Conservation (phyloP, 2,888 invertebrate species). For the Nomada ferruginata region DNA sequence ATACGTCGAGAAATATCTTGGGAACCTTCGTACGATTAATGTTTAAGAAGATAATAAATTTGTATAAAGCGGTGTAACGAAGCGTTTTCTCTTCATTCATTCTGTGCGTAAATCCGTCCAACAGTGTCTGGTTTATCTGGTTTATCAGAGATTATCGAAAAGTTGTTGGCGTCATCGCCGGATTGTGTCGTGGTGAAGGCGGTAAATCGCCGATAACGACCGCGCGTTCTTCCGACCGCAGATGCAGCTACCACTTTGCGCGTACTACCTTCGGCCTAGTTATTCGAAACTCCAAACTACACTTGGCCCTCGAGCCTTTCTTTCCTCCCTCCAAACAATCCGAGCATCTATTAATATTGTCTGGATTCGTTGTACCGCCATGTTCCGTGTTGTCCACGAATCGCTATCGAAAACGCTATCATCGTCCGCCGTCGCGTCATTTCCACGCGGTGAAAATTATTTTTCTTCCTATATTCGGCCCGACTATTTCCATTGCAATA, state of each 20-base stretch:
- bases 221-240: background rate
- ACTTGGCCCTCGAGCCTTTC: too few species aligned
- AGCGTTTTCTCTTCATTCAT: slow-evolving; percentile 61
- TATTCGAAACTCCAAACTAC: background rate
- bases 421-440: too few species aligned
- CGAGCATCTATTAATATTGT: too few species aligned
- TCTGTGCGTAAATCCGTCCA: background rate
- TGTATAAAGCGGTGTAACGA: slow-evolving; percentile 81
- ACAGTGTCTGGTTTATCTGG: too few species aligned
- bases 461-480: too few species aligned
- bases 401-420: too few species aligned
- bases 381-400: too few species aligned
- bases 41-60: slow-evolving; percentile 81
- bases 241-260: background rate
- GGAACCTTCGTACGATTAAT: slow-evolving; percentile 73
- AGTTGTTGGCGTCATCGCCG: slow-evolving; percentile 19
- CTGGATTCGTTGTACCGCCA: too few species aligned
- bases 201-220: background rate
- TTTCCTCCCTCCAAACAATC: too few species aligned
- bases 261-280: background rate
- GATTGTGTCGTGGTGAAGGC: slow-evolving; percentile 14
- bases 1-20: slow-evolving; percentile 72
- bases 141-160: background rate
- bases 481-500: too few species aligned
- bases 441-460: too few species aligned